These are phyloP conservation scores for Endotricha flammealis DNA, from an alignment of 2,888 invertebrate genomes.

Conservation along the genomic window DNA sequence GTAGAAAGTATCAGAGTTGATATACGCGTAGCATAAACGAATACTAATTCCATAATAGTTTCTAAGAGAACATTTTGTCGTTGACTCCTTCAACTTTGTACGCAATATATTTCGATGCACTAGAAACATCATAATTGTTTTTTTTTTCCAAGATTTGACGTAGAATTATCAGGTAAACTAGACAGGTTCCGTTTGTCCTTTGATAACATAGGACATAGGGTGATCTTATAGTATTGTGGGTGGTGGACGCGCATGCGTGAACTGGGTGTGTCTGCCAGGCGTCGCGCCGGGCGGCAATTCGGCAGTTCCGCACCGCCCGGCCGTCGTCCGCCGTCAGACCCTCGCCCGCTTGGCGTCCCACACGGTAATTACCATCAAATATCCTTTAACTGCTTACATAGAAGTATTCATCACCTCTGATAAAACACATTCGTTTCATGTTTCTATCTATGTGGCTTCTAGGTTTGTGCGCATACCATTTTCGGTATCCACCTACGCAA, in stretches of 20 bases:
- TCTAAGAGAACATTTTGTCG: no score
- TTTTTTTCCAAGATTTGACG: no score
- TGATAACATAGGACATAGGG: slow-evolving; percentile 28
- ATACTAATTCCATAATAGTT: no score
- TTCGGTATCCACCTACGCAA: slow-evolving; percentile 49
- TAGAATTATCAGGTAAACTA: no score
- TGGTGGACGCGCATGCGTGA: slow-evolving; percentile 58
- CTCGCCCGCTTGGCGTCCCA: slow-evolving; percentile 28
- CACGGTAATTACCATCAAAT: slow-evolving; percentile 42
- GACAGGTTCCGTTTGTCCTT: slow-evolving; percentile 18
- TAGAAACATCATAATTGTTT: no score
- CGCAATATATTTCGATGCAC: no score
- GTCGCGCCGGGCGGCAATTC: slow-evolving; percentile 55
- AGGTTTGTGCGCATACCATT: slow-evolving; percentile 45
- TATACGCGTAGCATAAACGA: no score
- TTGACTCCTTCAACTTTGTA: no score
- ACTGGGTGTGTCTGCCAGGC: slow-evolving; percentile 65
- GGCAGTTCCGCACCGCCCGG: slow-evolving; percentile 49
- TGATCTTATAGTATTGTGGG: slow-evolving; percentile 25
- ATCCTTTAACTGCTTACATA: no score
- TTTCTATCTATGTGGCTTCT: slow-evolving; percentile 17
- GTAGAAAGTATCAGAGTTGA: no score
- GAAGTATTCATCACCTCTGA: slow-evolving; percentile 11
- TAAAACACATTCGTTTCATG: not conserved
- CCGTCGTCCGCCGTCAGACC: slow-evolving; percentile 27